Base-by-base conservation (phyloP, 2,888 invertebrate genomes). In the Nineta flava region DNA sequence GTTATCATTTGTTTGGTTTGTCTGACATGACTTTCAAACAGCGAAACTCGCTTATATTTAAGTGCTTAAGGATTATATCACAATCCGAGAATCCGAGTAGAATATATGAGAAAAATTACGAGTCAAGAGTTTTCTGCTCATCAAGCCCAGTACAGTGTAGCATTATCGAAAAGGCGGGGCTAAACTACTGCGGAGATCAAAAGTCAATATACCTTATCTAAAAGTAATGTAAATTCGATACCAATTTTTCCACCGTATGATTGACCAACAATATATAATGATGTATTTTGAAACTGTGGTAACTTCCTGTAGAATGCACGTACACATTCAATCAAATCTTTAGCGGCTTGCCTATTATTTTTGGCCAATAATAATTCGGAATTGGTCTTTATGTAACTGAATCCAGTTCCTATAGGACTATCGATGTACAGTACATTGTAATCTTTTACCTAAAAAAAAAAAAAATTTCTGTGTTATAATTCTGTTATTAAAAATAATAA, bases 221-320 rank as follows among this genome's bases (percentile, higher is more conserved):
- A 71, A 49, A 68, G 62, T 60, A 72, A 63, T 9, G 83, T 87
- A 63, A 92, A 90, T 59, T 87, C 87, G 1, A 84, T 79, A 0
- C 87, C 83, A 88, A 92, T 92, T 70, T 93, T 94, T 1, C 92
- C 93, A 15, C 93, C 93, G 63, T 93, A 93, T 0, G 91, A 91
- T 65, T 94, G 91, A 19, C 83, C 84, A 60, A 87, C 85, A 53
- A 93, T 86, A 61, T 91, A 92, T 32, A 88, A 69, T 1, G 88
- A 84, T 0, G 83, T 75, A 9, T 67, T 70, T 62, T 76, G 73
- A 60, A 91, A 91, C 58, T 81, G 76, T 0, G 85, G 77, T 60
- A 83, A 70, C 12, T 69, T 62, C 13, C 68, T 59, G 56, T 86
- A 79, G 64, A 93, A 87, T 6, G 72, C 73, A 59, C 73, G 74